Base-by-base conservation (phyloP, 2,888 invertebrate genomes). In the Trachelus stipa region DNA sequence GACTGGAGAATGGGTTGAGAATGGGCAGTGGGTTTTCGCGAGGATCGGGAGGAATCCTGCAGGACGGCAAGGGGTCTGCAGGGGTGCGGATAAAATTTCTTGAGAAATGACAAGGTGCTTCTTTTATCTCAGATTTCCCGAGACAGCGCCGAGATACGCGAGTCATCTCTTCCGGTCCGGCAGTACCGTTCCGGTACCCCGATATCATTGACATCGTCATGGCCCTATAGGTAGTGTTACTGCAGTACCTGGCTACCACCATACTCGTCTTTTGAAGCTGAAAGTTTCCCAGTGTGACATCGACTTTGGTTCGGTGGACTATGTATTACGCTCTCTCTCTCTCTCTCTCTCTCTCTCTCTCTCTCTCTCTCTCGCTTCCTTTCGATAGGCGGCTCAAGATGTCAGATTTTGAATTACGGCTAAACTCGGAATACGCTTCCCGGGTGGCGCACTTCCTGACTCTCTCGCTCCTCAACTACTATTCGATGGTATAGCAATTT, bases 61-160 rank as follows among this genome's bases (percentile, higher is more conserved):
- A 56, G 1, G 9, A 56, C 9, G 56, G 23, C 9, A 0, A 23
- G 56, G 23, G 56, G 56, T 56, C 23, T 6, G 56, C 23, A 23
- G 56, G 23, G 56, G 9, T 56, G 15, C 23, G 56, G 23, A 23
- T 23, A 56, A 56, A 56, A 56, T 56, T 56, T 56, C 56, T 56
- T 23, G 56, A 78, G 82, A 80, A 84, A 83, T 82, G 84, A 83
- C 83, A 79, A 76, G 80, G 78, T 79, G 81, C 82, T 81, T 83
- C 81, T 85, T 82, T 85, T 85, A 84, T 83, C 85, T 79, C 79
- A 79, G 79, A 81, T 81, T 78, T 73, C 71, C 80, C 56, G 56
- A 56, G 76, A 68, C 37, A 76, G n/a, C 34, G 15, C 15, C 77
- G 73, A 34, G 73, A 77, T 79, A 75, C 77, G 74, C 76, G 80